Evolutionary conservation across 2,888 invertebrate genomes (phyloP), one percentile per base, ranked within the genome.

Genomic region (Amiota mariae): DNA sequence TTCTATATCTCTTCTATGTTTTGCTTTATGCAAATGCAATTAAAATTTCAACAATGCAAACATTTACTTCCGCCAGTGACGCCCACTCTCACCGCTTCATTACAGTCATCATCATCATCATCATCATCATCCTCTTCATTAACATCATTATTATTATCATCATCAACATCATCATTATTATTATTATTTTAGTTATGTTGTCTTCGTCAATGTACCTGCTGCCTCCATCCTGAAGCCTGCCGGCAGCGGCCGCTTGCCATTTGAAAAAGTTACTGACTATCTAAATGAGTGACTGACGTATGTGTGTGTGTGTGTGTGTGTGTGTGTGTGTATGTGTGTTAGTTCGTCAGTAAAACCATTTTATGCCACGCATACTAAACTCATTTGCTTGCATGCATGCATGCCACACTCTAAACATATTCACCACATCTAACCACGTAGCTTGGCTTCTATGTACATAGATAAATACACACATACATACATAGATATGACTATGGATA

Each of bases 21-120:
- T 73, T 80, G n/a, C 79, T 84, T 84, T 86, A 86, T 85, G 87
- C 82, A 86, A 85, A 86, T 85, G 87, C 85, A 85, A 85, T 85
- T 85, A 85, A 85, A 85, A 85, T 86, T 86, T 85, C 81, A 86
- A 86, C 85, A 85, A 85, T 83, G 85, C 86, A 81, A 85, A 85
- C 86, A 85, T 86, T 85, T 86, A 85, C 87, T 80, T 85, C 85
- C 87, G 86, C 84, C 80, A 85, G 84, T 82, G 36, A 36, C 6
- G 36, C 36, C 36, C 36, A 36, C 36, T 2, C 36, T 6, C 36
- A 6, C 36, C 36, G 36, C 36, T 36, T 36, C 36, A 36, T 36
- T 36, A 36, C 36, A 36, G 36, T 36, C 36, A 36, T 36, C 36
- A 36, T 36, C 4, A 36, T 36, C 36, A 36, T 77, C 0, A 36